phyloP scores from a whole-genome alignment of 2,797 vertebrate species.

The Aphelocoma californica region DNA sequence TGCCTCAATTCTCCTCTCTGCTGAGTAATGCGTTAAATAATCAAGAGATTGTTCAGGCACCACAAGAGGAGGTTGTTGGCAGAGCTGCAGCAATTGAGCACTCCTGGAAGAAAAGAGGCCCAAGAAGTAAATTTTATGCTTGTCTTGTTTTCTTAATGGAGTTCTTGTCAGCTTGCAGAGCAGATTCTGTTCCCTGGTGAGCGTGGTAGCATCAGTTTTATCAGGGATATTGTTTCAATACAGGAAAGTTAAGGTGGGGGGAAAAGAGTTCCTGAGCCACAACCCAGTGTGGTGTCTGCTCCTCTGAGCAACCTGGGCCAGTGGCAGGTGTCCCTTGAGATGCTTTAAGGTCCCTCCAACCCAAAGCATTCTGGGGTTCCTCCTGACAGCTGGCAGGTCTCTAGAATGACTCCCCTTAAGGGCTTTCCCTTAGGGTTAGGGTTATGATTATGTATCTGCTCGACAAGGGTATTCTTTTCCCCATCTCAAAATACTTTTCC shows the following conservation, averaged over 20 bases:
- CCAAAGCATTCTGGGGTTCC: neutral
- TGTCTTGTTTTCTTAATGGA: neutral
- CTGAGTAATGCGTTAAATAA: neutral
- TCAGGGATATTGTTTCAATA: neutral
- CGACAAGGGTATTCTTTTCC: neutral
- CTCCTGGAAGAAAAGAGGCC: neutral
- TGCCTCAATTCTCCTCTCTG: neutral
- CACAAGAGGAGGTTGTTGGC: neutral
- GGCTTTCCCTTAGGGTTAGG: neutral
- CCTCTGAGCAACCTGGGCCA: neutral
- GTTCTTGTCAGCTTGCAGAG: neutral
- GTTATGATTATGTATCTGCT: neutral
- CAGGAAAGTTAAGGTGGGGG: rapidly evolving
- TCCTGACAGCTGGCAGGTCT: neutral
- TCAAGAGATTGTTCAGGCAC: neutral
- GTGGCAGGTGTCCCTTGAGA: neutral
- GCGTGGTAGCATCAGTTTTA: neutral
- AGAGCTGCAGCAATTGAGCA: neutral
- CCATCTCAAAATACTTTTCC: neutral
- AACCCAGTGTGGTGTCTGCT: neutral
- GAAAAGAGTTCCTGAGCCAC: neutral
- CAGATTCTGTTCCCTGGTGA: neutral
- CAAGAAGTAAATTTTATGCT: neutral
- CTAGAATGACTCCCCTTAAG: neutral
- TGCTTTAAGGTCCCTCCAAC: neutral